A percentile compares a stretch with the other conserved stretches of the same genome.
These are phyloP conservation scores for Nyctalus aviator DNA, from an alignment of 2,797 vertebrate genomes.

Conservation along the genomic window DNA sequence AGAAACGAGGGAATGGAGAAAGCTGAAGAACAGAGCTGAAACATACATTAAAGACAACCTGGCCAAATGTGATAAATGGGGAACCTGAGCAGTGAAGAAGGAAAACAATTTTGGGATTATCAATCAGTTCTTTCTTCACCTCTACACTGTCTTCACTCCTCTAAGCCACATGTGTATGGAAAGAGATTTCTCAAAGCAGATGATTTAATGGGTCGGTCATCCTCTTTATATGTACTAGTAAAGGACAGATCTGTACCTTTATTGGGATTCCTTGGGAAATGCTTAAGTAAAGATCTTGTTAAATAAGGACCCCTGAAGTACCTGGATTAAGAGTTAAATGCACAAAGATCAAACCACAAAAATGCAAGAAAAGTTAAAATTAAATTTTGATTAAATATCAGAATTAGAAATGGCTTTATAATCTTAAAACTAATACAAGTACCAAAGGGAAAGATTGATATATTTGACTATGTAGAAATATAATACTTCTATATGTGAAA, in stretches of 20 bases:
- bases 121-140: background rate
- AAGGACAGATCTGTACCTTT: background rate
- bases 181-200: slow-evolving; percentile 50
- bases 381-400: slow-evolving; percentile 63
- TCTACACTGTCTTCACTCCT: background rate
- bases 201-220: background rate
- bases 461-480: slow-evolving; percentile 50
- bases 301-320: background rate
- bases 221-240: background rate
- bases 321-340: background rate
- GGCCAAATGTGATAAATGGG: background rate
- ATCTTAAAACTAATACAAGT: slow-evolving; percentile 58
- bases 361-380: slow-evolving; percentile 61
- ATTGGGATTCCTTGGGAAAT: background rate
- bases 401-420: slow-evolving; percentile 59
- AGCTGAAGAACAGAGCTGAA: slow-evolving; percentile 20
- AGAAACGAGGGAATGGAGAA: slow-evolving; percentile 31
- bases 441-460: slow-evolving; percentile 39
- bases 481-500: slow-evolving; percentile 46
- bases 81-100: background rate
- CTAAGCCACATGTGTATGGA: background rate
- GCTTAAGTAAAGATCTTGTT: slow-evolving; percentile 37
- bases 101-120: background rate
- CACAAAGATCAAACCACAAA: slow-evolving; percentile 34
- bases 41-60: background rate